phyloP scores from a whole-genome alignment of 2,113 vertebrate genomes.

The Dromaius novaehollandiae region DNA sequence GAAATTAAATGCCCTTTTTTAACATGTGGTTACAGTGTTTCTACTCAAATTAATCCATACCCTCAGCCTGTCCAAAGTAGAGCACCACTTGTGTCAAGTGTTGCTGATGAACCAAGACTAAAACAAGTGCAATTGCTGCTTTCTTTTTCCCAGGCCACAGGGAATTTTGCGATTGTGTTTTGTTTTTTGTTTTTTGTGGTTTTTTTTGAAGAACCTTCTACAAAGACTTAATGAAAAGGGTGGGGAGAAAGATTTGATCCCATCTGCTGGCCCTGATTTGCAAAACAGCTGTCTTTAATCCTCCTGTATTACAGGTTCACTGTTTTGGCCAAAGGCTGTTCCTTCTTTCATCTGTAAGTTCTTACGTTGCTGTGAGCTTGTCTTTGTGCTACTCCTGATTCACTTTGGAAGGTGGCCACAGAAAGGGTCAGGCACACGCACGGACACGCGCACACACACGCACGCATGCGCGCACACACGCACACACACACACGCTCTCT shows the following conservation, averaged over 20 bases:
- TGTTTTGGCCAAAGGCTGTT: background rate
- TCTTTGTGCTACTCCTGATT: background rate
- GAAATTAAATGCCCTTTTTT: background rate
- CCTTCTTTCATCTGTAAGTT: background rate
- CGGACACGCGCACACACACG: no score
- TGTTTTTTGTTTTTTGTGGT: background rate
- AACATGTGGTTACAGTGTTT: background rate
- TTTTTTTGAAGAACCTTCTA: background rate
- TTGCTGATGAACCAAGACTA: background rate
- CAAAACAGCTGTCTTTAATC: background rate
- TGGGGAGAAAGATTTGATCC: background rate
- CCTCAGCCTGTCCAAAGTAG: background rate
- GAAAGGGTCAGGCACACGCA: background rate
- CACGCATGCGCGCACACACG: background rate
- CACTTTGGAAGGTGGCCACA: background rate
- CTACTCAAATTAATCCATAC: rapidly evolving
- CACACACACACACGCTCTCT: background rate
- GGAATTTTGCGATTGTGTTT: background rate
- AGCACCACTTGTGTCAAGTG: rapidly evolving
- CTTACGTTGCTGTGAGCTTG: background rate
- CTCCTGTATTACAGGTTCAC: background rate
- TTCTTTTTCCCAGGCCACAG: background rate
- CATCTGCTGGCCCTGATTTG: background rate
- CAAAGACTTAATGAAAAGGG: background rate
- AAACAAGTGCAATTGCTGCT: rapidly evolving